Base-by-base conservation (phyloP, 1,140 invertebrate genomes). In the Pantala flavescens region DNA sequence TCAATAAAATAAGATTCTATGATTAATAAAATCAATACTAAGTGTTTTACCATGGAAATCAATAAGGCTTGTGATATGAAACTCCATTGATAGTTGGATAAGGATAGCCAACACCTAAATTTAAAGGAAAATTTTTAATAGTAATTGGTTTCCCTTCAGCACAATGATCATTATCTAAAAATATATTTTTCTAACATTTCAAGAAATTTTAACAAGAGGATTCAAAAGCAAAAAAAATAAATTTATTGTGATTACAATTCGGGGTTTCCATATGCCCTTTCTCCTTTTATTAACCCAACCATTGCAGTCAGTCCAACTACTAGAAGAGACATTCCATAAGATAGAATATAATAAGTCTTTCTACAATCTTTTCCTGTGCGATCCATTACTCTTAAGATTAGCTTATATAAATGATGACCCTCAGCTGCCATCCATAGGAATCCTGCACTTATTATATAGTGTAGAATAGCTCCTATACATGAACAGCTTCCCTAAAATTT, bases 371-470 rank as follows among this genome's bases (percentile, higher is more conserved):
- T 75, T 14, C 75, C 77, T 49, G 76, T 76, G 49, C 16, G 3
- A 23, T 80, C 78, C 55, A 81, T 80, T 0, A 80, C 80, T 24
- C 76, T 43, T 19, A 86, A 81, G 9, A 87, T 78, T 76, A 80
- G 76, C 43, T 78, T 81, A 78, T 88, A 89, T 11, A 89, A 79
- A 77, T 88, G 86, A 42, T 78, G 73, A 73, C 82, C 82, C 79
- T 83, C 82, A 43, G 87, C 77, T 74, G 82, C 83, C 87, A 88
- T 89, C 88, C 88, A 90, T 43, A 83, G 79, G 79, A 90, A 90
- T 0, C 87, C 80, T 19, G 83, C 81, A 28, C 89, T 81, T 79
- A 90, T 87, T 72, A 87, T 82, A 80, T 85, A 90, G 78, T 90
- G 88, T 7, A 89, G 81, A 2, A 85, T 74, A 0, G 85, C 85